Evolutionary conservation across 1,140 invertebrate genomes (phyloP).

Genomic region (Diabrotica undecimpunctata): DNA sequence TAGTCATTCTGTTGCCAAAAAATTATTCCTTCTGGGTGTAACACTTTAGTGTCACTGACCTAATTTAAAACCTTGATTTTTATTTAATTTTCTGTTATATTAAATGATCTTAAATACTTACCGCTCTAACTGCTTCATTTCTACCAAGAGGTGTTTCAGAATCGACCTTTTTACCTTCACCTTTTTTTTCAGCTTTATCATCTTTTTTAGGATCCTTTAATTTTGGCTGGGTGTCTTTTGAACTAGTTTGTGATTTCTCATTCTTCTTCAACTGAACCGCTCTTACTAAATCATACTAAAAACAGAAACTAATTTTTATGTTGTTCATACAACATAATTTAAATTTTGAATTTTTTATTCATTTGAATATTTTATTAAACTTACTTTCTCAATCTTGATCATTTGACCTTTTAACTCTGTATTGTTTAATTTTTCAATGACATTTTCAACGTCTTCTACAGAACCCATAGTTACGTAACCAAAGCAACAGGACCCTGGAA

Average conservation of each 20-base stretch:
- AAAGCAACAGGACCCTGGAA: conserved; percentile 87
- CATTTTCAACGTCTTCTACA: conserved; percentile 81
- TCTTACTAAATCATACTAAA: conserved; percentile 29
- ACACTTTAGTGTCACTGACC: too few relatives aligned
- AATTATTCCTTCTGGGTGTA: too few relatives aligned
- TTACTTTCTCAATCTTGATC: conserved; percentile 87
- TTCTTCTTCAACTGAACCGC: conserved; percentile 29
- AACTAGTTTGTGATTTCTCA: conserved; percentile 18
- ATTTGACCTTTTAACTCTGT: conserved; percentile 90
- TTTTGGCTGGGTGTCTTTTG: conserved; percentile 24
- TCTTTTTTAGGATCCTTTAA: conserved; percentile 1
- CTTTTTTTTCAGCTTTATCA: conserved; percentile 48
- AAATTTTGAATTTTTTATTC: too few relatives aligned
- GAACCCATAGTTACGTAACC: conserved; percentile 93
- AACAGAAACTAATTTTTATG: too few relatives aligned
- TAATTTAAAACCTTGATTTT: too few relatives aligned
- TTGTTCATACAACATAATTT: neutral
- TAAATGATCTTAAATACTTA: too few relatives aligned
- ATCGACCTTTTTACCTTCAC: conserved; percentile 25
- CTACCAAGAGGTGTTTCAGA: too few relatives aligned
- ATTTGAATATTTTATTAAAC: neutral
- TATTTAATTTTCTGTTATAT: too few relatives aligned
- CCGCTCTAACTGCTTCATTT: too few relatives aligned
- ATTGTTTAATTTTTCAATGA: conserved; percentile 83
- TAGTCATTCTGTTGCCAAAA: too few relatives aligned